phyloP scores from a whole-genome alignment of 2,113 vertebrate genomes.

The Melanerpes formicivorus region DNA sequence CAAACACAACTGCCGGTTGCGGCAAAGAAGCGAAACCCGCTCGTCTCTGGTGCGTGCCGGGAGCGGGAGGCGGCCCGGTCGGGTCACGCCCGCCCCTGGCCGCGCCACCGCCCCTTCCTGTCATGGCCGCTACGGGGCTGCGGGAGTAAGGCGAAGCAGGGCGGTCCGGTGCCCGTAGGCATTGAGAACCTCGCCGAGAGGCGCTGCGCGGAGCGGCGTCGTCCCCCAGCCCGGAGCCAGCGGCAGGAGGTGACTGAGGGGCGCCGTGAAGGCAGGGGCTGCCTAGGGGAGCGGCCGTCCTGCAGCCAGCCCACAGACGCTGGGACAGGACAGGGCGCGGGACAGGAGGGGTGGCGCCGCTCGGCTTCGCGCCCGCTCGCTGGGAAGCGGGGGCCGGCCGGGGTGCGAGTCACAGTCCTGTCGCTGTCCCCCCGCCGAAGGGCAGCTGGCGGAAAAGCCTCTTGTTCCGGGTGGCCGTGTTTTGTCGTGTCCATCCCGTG shows the following conservation, averaged over 20 bases:
- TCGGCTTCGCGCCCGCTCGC: background rate
- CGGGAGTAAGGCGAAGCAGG: background rate
- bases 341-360: background rate
- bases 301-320: background rate
- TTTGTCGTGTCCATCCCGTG: accelerated
- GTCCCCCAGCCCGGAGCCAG: background rate
- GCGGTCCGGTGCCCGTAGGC: background rate
- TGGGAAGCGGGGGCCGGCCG: background rate
- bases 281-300: background rate
- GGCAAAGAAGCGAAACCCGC: accelerated
- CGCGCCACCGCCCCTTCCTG: slow-evolving; percentile 33
- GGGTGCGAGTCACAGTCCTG: background rate
- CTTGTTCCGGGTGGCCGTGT: background rate
- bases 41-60: background rate
- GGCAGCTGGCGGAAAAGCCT: background rate
- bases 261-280: background rate
- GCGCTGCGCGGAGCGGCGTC: background rate
- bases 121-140: background rate
- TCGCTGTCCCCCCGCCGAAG: accelerated
- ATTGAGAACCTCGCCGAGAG: background rate
- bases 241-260: slow-evolving; percentile 7
- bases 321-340: background rate
- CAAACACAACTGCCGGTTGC: no score
- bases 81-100: slow-evolving; percentile 8
- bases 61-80: background rate